Percentiles rank a stretch among this genome's conserved stretches.
These are phyloP conservation scores for Pogoniulus pusillus DNA, from an alignment of 2,797 vertebrate genomes.

Conservation along the genomic window DNA sequence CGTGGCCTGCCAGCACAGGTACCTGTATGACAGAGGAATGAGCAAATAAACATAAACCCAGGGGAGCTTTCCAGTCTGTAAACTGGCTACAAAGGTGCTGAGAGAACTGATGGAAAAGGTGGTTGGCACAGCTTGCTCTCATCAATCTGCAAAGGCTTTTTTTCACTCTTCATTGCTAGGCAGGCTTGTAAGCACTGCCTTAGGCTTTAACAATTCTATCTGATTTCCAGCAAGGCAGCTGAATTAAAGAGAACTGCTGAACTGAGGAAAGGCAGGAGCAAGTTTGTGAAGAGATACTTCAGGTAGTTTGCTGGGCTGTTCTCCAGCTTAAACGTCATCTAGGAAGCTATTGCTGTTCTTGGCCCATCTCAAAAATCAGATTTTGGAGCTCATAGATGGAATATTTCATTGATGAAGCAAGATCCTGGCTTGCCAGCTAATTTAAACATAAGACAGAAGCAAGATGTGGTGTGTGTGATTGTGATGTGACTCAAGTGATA, in stretches of 20 bases:
- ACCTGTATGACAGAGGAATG: not conserved
- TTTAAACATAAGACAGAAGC: not conserved
- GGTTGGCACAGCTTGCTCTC: not conserved
- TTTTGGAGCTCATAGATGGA: not conserved
- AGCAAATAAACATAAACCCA: not conserved
- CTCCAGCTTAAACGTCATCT: not conserved
- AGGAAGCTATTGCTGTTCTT: not conserved
- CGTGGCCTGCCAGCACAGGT: not conserved
- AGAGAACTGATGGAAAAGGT: not conserved
- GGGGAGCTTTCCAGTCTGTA: not conserved
- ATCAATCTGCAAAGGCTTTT: not conserved
- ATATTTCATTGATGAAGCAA: not conserved
- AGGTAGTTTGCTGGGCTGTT: not conserved
- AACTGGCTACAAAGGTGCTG: not conserved
- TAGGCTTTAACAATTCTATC: constrained; percentile 22
- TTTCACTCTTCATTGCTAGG: not conserved
- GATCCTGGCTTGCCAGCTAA: not conserved
- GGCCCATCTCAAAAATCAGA: not conserved
- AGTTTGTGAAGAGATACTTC: constrained; percentile 9
- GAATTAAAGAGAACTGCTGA: constrained; percentile 18
- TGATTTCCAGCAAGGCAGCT: constrained; percentile 20
- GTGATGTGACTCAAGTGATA: not conserved
- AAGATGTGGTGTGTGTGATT: not conserved
- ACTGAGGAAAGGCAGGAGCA: not conserved
- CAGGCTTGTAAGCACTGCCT: constrained; percentile 1